Conservation (phyloP, 2,113 vertebrate genomes). For the Nesoenas mayeri region DNA sequence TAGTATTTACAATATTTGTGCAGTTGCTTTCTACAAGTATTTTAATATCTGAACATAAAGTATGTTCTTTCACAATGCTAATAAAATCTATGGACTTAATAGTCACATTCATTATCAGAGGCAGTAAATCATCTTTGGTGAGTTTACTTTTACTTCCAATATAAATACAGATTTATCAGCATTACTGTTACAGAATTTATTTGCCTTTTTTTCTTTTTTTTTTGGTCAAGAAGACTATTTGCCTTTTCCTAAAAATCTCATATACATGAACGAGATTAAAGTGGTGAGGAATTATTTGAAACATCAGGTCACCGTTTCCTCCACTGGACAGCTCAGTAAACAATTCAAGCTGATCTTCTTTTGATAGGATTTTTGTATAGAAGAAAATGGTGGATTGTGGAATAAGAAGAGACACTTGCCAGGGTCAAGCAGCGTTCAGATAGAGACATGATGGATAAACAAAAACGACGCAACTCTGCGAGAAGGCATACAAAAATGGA, state of each 20-base stretch:
- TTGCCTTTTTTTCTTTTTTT: background rate
- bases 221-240: background rate
- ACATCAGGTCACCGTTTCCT: background rate
- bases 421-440: background rate
- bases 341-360: background rate
- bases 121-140: conserved; percentile 3
- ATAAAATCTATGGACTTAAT: background rate
- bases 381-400: background rate
- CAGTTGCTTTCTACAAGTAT: background rate
- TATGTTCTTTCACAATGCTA: background rate
- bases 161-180: conserved; percentile 30
- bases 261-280: background rate
- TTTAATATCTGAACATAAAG: conserved; percentile 47
- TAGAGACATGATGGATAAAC: background rate
- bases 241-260: background rate
- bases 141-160: conserved; percentile 8
- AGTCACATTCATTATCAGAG: background rate
- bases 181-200: background rate
- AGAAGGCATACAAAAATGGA: background rate
- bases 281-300: background rate
- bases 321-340: background rate
- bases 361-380: background rate
- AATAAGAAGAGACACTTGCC: background rate
- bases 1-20: conserved; percentile 16
- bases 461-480: background rate